Evolutionary conservation across 2,888 invertebrate genomes (phyloP), one percentile per base, ranked within the genome.

Genomic region (Rhorus exstirpatorius): DNA sequence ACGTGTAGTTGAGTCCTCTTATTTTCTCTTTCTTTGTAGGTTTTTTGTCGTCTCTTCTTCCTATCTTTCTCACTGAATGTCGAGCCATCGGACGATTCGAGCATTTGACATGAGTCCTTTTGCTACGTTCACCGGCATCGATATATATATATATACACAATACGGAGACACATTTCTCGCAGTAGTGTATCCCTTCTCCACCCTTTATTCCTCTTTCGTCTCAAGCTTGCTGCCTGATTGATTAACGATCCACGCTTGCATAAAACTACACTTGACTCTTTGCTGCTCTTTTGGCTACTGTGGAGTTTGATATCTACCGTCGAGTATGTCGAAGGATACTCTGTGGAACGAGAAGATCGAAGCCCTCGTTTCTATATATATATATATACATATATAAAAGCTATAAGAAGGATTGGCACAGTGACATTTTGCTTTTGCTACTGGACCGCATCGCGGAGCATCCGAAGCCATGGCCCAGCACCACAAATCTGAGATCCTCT

Each of bases 181-280:
- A 24, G 70, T 78, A 60, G 21, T 53, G 53, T 38, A 14, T 14
- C 35, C 35, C 10, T 53, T 21, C n/a, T 21, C 21, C 21, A 14
- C 0, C 44, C 55, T 41, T 41, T 17, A 26, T 14, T 41, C 78
- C 31, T 53, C 61, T 78, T 76, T 81, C 79, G 60, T 79, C 82
- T 71, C 81, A 67, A 85, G 68, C 74, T 68, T 78, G 74, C 84
- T 24, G 78, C 80, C 86, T 90, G 90, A 90, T 90, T 90, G 90
- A 90, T 90, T 90, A 90, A 90, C 89, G 90, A 90, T 89, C 89
- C 86, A 70, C 77, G 86, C 88, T 89, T 89, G 90, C 89, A 90
- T 90, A 90, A 90, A 90, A 89, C 86, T 88, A 70, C 74, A 74
- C 41, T 31, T 44, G 10, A 8, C 14, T 51, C 70, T 58, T 44